Evolutionary conservation across 2,888 invertebrate genomes (phyloP), one percentile per base, ranked within the genome.

Genomic region (Tenodera sinensis): DNA sequence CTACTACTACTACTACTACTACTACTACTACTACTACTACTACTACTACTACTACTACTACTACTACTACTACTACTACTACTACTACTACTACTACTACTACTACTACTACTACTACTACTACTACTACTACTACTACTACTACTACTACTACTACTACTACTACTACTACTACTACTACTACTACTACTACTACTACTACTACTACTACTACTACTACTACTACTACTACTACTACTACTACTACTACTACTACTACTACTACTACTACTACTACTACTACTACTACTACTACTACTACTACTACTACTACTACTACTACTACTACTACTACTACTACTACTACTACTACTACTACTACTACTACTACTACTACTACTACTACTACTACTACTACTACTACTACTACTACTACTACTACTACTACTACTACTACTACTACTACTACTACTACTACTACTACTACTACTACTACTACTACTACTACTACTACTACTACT

Each of bases 1-100:
- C 84, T 84, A 84, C 84, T 84, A 92, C 92, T 93, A 93, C 92
- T 92, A 93, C 93, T 93, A 93, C 92, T 93, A 84, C 84, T 84
- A 84, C 84, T 84, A 84, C 84, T 84, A 84, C 84, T 84, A 84
- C 84, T 84, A 84, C 84, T 84, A 84, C 84, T 84, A 84, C 84
- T 84, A 84, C 84, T 84, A 84, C 84, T 84, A 84, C 84, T 84
- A 84, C 84, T 84, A 84, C 84, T 84, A 84, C 88, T 84, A 84
- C 84, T 84, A 84, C 84, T 84, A 84, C 84, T 84, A 84, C 84
- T 84, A 84, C 84, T 28, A 84, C 84, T 84, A 84, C 84, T 84
- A 84, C 84, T 84, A 84, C 84, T 84, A 84, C 84, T 84, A 84
- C 84, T 84, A 84, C 84, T 84, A 84, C 84, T 84, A 84, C 84